phyloP scores from a whole-genome alignment of 2,888 invertebrate species.

The Tethea ocularis region DNA sequence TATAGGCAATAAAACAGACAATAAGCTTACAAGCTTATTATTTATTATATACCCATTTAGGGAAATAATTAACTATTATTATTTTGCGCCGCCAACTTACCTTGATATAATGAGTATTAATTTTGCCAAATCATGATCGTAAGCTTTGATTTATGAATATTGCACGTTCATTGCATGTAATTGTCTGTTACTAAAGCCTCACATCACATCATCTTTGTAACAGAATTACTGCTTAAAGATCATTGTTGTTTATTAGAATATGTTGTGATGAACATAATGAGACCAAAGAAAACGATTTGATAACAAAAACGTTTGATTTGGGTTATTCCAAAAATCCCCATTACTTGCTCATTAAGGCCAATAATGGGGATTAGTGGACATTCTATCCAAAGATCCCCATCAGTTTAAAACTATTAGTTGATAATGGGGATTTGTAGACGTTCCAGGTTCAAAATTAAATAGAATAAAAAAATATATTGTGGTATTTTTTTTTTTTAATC shows the following conservation, averaged over 20 bases:
- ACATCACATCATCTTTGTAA: conserved; percentile 7
- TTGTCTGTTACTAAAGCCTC: conserved; percentile 22
- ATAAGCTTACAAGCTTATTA: too few relatives aligned
- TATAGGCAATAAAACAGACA: too few relatives aligned
- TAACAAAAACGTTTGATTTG: too few relatives aligned
- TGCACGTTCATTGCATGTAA: conserved; percentile 55
- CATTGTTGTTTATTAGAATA: not conserved
- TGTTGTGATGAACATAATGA: not conserved
- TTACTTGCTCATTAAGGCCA: too few relatives aligned
- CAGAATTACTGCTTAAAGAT: conserved; percentile 3
- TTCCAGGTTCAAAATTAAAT: too few relatives aligned
- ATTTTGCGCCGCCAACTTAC: not conserved
- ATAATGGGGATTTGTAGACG: too few relatives aligned
- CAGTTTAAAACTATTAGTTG: too few relatives aligned
- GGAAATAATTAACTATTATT: not conserved
- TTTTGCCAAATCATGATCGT: conserved; percentile 30
- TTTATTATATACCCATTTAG: not conserved
- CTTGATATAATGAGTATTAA: not conserved
- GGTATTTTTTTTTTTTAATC: too few relatives aligned
- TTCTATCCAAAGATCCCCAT: too few relatives aligned
- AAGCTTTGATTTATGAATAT: conserved; percentile 24
- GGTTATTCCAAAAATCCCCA: too few relatives aligned
- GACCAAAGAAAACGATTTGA: not conserved
- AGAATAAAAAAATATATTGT: too few relatives aligned
- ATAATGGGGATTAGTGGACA: too few relatives aligned